These are phyloP conservation scores for Diadophis punctatus DNA, from an alignment of 2,113 vertebrate species.

Conservation along the genomic window DNA sequence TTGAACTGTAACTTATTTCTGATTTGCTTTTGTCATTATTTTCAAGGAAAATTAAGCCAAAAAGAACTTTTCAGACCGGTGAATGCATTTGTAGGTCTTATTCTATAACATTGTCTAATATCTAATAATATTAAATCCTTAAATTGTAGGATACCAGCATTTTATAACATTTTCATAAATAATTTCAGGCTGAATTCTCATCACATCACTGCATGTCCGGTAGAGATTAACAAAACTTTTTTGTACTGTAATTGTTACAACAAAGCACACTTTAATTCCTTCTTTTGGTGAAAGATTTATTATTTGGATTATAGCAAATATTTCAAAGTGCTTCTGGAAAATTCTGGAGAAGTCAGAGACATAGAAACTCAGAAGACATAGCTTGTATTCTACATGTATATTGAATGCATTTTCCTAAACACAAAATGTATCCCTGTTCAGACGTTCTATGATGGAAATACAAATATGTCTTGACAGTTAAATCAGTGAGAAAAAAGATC, in stretches of 20 bases:
- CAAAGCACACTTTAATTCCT: background rate
- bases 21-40: background rate
- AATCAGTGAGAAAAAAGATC: background rate
- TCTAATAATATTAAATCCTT: background rate
- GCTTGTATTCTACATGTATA: background rate
- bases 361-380: background rate
- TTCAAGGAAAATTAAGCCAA: background rate
- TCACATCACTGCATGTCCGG: background rate
- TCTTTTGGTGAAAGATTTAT: background rate
- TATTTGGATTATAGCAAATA: background rate
- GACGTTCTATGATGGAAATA: background rate
- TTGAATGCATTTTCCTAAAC: background rate
- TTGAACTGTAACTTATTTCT: background rate
- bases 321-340: background rate
- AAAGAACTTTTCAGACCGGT: background rate
- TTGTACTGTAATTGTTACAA: background rate
- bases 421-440: background rate
- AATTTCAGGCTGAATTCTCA: background rate
- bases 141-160: background rate
- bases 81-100: background rate
- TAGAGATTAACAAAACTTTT: background rate
- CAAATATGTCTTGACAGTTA: background rate
- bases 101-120: background rate
- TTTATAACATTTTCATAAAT: background rate
- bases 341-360: background rate